Percentiles rank a stretch among this genome's conserved stretches.
Evolutionary conservation across 2,888 invertebrate genomes (phyloP).

Genomic region (Chaetoderma sp.): DNA sequence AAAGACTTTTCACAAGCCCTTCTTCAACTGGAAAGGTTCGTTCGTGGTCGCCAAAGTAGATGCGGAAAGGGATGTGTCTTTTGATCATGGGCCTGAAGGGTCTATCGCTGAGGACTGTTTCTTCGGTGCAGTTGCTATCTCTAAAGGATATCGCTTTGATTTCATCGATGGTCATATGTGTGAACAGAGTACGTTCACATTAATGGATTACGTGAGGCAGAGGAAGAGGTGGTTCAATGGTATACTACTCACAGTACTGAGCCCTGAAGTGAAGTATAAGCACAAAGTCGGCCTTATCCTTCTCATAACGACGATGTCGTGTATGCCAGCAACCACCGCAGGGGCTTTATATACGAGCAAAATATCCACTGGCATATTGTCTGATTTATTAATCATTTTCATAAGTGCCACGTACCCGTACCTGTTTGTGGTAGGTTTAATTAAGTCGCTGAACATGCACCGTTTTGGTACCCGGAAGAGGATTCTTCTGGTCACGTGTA

Average conservation of each 20-base stretch:
- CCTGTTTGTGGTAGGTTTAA: too few species aligned
- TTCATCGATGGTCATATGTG: conserved; percentile 61
- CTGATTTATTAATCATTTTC: too few species aligned
- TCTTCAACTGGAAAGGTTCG: conserved; percentile 62
- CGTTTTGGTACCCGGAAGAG: too few species aligned
- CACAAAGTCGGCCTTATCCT: conserved; percentile 54
- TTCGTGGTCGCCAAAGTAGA: conserved; percentile 57
- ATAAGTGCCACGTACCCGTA: too few species aligned
- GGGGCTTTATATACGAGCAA: background rate
- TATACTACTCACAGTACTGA: conserved; percentile 47
- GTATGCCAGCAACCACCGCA: background rate
- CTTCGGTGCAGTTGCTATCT: conserved; percentile 54
- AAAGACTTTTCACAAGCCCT: conserved; percentile 47
- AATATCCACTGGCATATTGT: too few species aligned
- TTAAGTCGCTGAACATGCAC: too few species aligned
- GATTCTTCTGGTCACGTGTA: too few species aligned
- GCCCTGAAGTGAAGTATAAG: conserved; percentile 43
- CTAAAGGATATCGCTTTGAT: conserved; percentile 54
- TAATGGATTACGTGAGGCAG: conserved; percentile 52
- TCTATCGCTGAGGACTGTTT: conserved; percentile 58
- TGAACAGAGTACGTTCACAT: conserved; percentile 58
- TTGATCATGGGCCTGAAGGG: conserved; percentile 54
- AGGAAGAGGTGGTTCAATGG: conserved; percentile 58
- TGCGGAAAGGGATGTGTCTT: conserved; percentile 49
- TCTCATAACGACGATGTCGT: too few species aligned